These are phyloP conservation scores for Petroica traversi DNA, from an alignment of 2,113 vertebrate species.

Conservation along the genomic window DNA sequence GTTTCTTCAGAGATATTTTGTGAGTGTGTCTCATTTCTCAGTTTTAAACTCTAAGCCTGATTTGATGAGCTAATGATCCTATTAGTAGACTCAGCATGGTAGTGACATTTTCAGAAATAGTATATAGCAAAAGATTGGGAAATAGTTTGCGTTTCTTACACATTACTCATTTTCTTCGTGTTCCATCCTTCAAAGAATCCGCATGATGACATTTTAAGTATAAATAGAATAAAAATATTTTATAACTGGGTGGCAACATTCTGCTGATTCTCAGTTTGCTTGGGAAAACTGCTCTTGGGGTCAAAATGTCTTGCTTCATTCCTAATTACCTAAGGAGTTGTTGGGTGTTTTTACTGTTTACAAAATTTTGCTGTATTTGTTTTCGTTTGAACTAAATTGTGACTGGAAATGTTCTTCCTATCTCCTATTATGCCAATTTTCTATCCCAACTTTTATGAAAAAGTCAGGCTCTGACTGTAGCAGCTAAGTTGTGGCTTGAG, in stretches of 20 bases:
- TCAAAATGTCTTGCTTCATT: constrained; percentile 11
- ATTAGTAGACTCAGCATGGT: constrained; percentile 64
- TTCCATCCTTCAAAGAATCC: constrained; percentile 7
- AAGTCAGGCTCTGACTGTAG: neutral
- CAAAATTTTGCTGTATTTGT: constrained; percentile 17
- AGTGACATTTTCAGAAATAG: constrained; percentile 67
- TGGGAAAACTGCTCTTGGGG: neutral
- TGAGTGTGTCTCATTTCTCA: constrained; percentile 23
- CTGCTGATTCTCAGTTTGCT: constrained; percentile 12
- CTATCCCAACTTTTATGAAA: neutral
- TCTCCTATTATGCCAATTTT: neutral
- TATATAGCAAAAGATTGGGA: constrained; percentile 13
- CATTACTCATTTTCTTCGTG: constrained; percentile 16
- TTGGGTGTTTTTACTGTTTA: neutral
- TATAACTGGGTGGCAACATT: constrained; percentile 38
- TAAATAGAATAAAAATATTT: constrained; percentile 64
- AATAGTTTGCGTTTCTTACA: neutral
- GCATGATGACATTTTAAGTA: constrained; percentile 40
- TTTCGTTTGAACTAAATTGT: constrained; percentile 24
- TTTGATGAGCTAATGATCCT: constrained; percentile 69
- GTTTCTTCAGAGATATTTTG: constrained; percentile 43
- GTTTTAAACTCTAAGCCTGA: constrained; percentile 51
- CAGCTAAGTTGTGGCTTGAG: neutral
- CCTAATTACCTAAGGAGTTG: neutral
- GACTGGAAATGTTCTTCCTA: neutral